Percentiles rank a stretch among this genome's conserved stretches.
Conservation (phyloP, 2,113 vertebrate species). For the Galeopterus variegatus region DNA sequence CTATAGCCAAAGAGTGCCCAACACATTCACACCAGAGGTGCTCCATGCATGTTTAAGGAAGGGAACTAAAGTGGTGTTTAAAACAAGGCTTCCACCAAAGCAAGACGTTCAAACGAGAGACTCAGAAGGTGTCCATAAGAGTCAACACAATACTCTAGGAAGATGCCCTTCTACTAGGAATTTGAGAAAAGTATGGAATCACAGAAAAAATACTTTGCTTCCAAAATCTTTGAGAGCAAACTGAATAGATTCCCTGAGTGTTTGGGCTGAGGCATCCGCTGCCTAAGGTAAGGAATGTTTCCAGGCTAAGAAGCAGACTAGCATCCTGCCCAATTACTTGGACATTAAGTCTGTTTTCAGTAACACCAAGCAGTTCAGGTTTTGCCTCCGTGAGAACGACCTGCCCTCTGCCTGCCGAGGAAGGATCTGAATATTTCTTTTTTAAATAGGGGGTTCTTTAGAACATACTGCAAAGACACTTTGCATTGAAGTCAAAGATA, state of each 20-base stretch:
- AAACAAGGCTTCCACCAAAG: constrained; percentile 4
- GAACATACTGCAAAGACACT: constrained; percentile 52
- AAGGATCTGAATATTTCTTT: constrained; percentile 34
- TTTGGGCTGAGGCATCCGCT: neutral
- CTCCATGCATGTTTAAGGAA: neutral
- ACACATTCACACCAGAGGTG: neutral
- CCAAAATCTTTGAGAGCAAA: neutral
- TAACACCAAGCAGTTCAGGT: constrained; percentile 16
- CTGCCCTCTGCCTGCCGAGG: neutral
- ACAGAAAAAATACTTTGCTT: constrained; percentile 6
- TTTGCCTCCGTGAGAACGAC: constrained; percentile 31
- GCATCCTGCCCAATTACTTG: neutral
- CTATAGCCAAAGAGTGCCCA: neutral
- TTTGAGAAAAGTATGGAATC: neutral
- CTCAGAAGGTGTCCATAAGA: neutral
- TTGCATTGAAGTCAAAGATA: constrained; percentile 62
- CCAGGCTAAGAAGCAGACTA: neutral
- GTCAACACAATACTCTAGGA: neutral
- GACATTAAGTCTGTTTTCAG: neutral
- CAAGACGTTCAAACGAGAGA: neutral
- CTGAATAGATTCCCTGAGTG: neutral
- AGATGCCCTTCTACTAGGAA: neutral
- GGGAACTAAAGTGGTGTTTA: neutral
- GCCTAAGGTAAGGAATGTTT: neutral
- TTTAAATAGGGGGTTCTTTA: constrained; percentile 31